Percentiles rank a stretch among this genome's conserved stretches.
These are phyloP conservation scores for Balaenoptera acutorostrata DNA, from an alignment of 2,113 vertebrate species.

Conservation along the genomic window DNA sequence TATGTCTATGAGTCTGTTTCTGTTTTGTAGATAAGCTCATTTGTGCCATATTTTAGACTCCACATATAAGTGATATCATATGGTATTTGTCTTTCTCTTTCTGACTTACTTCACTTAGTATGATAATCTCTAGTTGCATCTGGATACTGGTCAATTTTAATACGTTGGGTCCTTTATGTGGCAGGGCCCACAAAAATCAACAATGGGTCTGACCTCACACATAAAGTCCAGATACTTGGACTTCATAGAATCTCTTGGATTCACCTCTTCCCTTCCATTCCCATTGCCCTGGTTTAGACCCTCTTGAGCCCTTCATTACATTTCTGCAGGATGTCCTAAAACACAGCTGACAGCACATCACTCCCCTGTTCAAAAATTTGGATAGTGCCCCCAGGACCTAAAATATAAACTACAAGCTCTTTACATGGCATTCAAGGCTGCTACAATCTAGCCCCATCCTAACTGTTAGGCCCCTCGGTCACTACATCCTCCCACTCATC, in stretches of 20 bases:
- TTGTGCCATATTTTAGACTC: too few relatives aligned
- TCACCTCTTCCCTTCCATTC: neutral
- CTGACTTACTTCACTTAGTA: too few relatives aligned
- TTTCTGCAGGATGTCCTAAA: neutral
- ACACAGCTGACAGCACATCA: neutral
- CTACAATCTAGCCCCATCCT: neutral
- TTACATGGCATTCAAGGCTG: neutral
- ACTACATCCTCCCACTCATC: neutral
- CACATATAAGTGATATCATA: too few relatives aligned
- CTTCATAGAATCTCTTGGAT: neutral
- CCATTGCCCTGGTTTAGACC: neutral
- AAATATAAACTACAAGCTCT: neutral
- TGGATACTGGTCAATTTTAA: neutral
- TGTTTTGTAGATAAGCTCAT: too few relatives aligned
- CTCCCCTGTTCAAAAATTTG: neutral
- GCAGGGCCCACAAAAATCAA: neutral
- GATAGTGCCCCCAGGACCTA: neutral
- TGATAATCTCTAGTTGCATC: too few relatives aligned
- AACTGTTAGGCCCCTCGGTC: neutral
- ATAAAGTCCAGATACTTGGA: neutral
- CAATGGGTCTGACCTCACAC: neutral
- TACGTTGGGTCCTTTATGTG: neutral
- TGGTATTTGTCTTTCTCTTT: too few relatives aligned
- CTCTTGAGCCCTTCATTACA: neutral
- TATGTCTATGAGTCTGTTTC: too few relatives aligned